Conservation (phyloP, 2,113 vertebrate genomes). For the Chloebia gouldiae region DNA sequence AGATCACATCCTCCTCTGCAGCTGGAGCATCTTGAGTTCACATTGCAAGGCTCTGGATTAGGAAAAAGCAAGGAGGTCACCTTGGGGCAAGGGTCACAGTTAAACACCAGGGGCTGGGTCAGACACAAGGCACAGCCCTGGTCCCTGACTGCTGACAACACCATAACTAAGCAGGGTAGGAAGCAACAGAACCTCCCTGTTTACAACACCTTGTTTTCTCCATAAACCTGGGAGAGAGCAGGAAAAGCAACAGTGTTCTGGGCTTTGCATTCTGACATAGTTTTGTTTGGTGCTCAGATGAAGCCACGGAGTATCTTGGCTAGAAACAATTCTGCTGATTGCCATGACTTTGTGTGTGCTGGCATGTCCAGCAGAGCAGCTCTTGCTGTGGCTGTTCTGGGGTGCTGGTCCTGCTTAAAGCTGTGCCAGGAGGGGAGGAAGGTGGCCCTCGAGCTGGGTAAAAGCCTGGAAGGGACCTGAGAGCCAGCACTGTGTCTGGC, state of each 20-base stretch:
- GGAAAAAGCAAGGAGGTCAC: not conserved
- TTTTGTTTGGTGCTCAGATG: not conserved
- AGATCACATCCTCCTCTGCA: not conserved
- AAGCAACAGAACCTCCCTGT: not conserved
- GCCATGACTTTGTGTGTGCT: not conserved
- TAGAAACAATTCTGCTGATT: not conserved
- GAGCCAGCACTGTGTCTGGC: not conserved
- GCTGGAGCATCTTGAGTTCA: not conserved
- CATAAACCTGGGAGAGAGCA: not conserved
- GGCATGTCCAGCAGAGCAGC: not conserved
- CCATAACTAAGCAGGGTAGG: rapidly evolving
- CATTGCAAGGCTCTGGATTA: not conserved
- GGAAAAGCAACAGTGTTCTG: not conserved
- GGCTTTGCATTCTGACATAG: not conserved
- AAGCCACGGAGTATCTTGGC: not conserved
- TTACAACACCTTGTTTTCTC: not conserved
- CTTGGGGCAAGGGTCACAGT: not conserved
- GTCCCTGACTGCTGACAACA: not conserved
- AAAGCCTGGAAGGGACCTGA: not conserved
- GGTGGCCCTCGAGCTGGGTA: not conserved
- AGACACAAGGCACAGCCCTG: not conserved
- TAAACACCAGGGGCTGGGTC: not conserved
- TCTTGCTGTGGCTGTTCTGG: not conserved
- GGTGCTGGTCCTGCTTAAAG: not conserved
- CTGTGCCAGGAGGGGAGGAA: not conserved